Percentiles rank a stretch among this genome's conserved stretches.
phyloP scores from a whole-genome alignment of 2,113 vertebrate genomes.

The Callipepla californica region DNA sequence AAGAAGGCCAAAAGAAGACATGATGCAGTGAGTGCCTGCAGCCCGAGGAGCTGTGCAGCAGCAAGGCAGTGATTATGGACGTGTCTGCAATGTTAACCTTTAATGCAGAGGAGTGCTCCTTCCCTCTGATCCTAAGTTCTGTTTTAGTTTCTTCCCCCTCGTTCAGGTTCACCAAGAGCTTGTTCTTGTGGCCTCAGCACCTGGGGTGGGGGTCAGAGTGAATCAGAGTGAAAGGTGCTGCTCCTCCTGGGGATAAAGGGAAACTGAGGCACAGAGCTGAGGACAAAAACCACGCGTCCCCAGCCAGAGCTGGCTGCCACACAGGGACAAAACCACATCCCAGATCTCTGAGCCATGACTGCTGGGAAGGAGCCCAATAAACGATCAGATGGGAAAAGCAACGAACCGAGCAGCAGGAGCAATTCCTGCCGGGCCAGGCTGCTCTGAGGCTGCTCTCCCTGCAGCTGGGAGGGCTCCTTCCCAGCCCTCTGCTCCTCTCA shows the following conservation, averaged over 20 bases:
- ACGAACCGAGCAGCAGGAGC: not conserved
- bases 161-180: not conserved
- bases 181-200: not conserved
- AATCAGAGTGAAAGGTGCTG: accelerated
- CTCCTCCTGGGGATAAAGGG: not conserved
- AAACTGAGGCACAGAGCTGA: not conserved
- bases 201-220: not conserved
- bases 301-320: not conserved
- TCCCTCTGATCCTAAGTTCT: not conserved
- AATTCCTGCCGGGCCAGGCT: not conserved
- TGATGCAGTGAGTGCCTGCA: conserved; percentile 65
- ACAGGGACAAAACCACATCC: not conserved
- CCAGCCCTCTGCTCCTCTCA: too few relatives aligned
- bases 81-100: conserved; percentile 72
- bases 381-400: accelerated
- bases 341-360: accelerated
- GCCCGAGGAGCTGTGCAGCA: not conserved
- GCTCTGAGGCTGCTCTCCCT: not conserved
- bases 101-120: accelerated
- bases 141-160: not conserved
- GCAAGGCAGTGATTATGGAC: conserved; percentile 48
- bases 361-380: accelerated
- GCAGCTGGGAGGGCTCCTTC: not conserved
- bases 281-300: not conserved
- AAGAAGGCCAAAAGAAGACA: conserved; percentile 43